Evolutionary conservation across 2,113 vertebrate genomes (phyloP).

Genomic region (Microtus ochrogaster): DNA sequence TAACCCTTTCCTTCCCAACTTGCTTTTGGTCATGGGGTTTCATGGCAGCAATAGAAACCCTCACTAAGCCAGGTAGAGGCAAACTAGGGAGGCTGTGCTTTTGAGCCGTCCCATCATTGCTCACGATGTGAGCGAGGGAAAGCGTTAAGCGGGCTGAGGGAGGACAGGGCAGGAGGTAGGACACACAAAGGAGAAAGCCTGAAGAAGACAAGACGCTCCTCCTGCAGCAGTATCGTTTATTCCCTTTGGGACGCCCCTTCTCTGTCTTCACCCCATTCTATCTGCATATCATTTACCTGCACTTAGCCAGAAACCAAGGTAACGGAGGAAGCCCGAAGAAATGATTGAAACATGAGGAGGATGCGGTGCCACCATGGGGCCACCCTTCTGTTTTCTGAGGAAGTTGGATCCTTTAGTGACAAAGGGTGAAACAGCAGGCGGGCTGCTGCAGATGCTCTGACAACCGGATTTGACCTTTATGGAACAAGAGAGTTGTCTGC

Average conservation of each 20-base stretch:
- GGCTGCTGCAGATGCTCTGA: background rate
- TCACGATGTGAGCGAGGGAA: background rate
- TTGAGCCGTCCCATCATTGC: rapidly evolving
- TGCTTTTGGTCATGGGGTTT: background rate
- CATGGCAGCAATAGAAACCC: background rate
- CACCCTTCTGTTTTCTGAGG: constrained; percentile 32
- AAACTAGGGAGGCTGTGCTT: too few relatives aligned
- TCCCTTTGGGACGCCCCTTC: background rate
- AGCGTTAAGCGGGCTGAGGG: background rate
- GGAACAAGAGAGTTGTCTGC: background rate
- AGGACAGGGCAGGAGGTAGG: background rate
- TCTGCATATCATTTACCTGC: constrained; percentile 6
- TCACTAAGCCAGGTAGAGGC: background rate
- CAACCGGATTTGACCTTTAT: constrained; percentile 52
- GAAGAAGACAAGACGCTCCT: background rate
- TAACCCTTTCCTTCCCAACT: background rate
- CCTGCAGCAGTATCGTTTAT: background rate
- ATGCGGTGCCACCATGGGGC: background rate
- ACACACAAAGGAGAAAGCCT: background rate
- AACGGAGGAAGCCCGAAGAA: constrained; percentile 35
- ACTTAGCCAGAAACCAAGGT: constrained; percentile 25
- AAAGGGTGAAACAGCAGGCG: background rate
- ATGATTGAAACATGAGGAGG: constrained; percentile 48
- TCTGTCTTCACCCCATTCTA: background rate
- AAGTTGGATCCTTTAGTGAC: constrained; percentile 28